These are phyloP conservation scores for Chaetodon trifascialis DNA, from an alignment of 2,113 vertebrate genomes.

Conservation along the genomic window DNA sequence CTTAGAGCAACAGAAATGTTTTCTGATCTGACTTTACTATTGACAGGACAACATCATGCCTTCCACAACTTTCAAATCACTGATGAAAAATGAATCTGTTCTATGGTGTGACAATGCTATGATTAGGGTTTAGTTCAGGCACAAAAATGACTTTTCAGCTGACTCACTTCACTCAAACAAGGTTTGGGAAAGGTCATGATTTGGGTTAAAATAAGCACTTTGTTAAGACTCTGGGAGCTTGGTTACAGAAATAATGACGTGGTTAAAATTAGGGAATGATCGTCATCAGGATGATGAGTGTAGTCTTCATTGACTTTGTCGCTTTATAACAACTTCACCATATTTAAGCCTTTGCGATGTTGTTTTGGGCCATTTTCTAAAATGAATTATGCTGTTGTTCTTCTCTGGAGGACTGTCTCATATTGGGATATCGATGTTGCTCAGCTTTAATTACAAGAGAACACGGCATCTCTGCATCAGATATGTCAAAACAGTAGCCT, in stretches of 20 bases:
- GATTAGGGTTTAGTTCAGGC: background rate
- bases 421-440: background rate
- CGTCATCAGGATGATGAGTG: too few species aligned
- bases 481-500: background rate
- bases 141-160: background rate
- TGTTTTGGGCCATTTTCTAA: too few species aligned
- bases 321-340: too few species aligned
- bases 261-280: too few species aligned
- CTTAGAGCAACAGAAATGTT: background rate
- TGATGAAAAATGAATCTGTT: background rate
- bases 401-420: background rate
- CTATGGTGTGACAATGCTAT: background rate
- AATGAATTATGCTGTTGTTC: too few species aligned
- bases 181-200: background rate
- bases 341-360: too few species aligned
- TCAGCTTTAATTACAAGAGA: background rate
- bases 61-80: background rate
- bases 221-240: too few species aligned
- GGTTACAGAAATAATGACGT: too few species aligned
- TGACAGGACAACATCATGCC: background rate
- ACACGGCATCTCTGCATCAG: background rate
- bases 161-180: too few species aligned
- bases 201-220: too few species aligned
- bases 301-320: too few species aligned
- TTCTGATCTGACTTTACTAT: background rate